A percentile compares a stretch with the other conserved stretches of the same genome.
Conservation (phyloP, 1,140 invertebrate species). For the Drosophila nigromelanica region DNA sequence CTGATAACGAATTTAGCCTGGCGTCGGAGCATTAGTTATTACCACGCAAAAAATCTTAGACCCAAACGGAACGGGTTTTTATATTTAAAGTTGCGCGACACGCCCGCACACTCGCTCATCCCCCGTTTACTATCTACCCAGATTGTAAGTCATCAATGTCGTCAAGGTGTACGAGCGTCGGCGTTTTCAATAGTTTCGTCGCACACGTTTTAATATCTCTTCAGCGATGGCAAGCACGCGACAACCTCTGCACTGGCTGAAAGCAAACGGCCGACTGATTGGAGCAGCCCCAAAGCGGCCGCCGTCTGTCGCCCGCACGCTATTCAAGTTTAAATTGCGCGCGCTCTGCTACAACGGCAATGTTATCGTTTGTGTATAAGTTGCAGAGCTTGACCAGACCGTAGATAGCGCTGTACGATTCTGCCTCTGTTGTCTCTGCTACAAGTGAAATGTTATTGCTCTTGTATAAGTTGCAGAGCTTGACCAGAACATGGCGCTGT, state of each 20-base stretch:
- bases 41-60: conserved; percentile 35
- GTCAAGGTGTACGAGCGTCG: conserved; percentile 45
- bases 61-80: conserved; percentile 29
- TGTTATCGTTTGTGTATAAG: conserved; percentile 24
- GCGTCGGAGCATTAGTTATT: conserved; percentile 39
- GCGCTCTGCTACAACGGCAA: conserved; percentile 20
- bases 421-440: conserved; percentile 7
- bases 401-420: not conserved
- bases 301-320: conserved; percentile 7
- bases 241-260: conserved; percentile 53
- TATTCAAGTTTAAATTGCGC: conserved; percentile 33
- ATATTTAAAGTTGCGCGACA: conserved; percentile 27
- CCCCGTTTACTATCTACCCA: conserved; percentile 33
- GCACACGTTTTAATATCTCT: conserved; percentile 52
- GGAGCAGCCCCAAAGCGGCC: conserved; percentile 14
- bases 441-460: conserved; percentile 15
- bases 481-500: not conserved
- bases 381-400: not conserved
- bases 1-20: conserved; percentile 35
- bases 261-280: conserved; percentile 61
- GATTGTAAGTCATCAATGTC: conserved; percentile 46
- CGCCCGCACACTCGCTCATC: conserved; percentile 20
- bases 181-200: conserved; percentile 34
- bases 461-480: conserved; percentile 13
- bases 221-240: conserved; percentile 46